Evolutionary conservation across 2,797 vertebrate species (phyloP), one percentile per base, ranked within the genome.

Genomic region (Geotria australis): DNA sequence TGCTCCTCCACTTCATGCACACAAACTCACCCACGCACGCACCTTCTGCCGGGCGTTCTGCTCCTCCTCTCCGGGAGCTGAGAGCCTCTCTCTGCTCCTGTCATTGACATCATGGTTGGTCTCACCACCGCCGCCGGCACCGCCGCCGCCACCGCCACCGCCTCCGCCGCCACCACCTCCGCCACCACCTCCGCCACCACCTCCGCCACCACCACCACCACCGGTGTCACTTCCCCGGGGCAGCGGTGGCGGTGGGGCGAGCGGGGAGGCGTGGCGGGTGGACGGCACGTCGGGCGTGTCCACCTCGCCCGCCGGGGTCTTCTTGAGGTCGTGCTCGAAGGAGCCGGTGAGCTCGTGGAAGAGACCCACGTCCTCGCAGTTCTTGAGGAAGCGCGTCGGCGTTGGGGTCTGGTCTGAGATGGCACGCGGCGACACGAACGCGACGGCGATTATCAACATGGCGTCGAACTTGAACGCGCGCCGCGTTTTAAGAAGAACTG

Each of bases 311-410:
- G 93, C 83, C 0, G 83, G 62, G 6, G 78, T 77, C 70, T 81
- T 91, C 69, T 76, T 77, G 71, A 91, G 83, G 65, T 98, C 88
- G 58, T 91, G 80, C 68, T 95, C 85, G 58, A 95, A 93, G 64
- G 86, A 88, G 61, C 70, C 81, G 60, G 81, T 85, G 60, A 95
- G 73, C 64, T 98, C 89, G 63, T 82, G 86, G 71, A 98, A 98
- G 8, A 98, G 75, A 6, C 88, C 89, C 59, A 96, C 89, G 64
- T 96, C 89, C 66, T 98, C 89, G 60, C 89, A 98, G 71, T 98
- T 98, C 72, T 96, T 98, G 66, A 98, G 66, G 68, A 98, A 98
- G 55, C 88, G 81, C 5, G 89, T 98, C 1, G 89, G 89, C 48
- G 89, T 96, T 7, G 89, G 89, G 1, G 89, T 98, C 66, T 98